Evolutionary conservation across 2,113 vertebrate species (phyloP).

Genomic region (Neomonachus schauinslandi): DNA sequence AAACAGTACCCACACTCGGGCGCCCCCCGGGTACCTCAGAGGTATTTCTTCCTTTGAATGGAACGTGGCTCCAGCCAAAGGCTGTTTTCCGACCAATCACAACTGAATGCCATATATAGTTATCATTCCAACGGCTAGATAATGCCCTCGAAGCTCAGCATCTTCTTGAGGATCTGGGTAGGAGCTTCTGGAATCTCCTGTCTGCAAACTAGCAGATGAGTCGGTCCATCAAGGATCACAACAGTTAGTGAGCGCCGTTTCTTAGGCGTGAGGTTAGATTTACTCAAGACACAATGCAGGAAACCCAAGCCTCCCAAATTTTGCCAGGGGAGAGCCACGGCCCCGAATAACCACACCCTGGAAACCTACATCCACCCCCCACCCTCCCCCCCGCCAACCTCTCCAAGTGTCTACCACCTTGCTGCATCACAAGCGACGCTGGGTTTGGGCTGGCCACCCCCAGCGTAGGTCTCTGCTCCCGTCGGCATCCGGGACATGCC

Average conservation of each 20-base stretch:
- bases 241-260: neutral
- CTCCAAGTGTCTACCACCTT: neutral
- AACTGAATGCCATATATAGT: neutral
- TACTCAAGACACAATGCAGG: neutral
- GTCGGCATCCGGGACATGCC: neutral
- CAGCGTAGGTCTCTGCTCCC: neutral
- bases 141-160: neutral
- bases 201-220: neutral
- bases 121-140: neutral
- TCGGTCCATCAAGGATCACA: neutral
- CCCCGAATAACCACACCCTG: neutral
- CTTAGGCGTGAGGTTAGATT: neutral
- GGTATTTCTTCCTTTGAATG: neutral
- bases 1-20: neutral
- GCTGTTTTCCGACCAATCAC: neutral
- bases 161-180: neutral
- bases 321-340: neutral
- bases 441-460: accelerated
- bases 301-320: neutral
- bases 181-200: neutral
- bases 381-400: neutral
- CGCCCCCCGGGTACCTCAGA: neutral
- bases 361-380: neutral
- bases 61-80: neutral
- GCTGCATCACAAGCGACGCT: neutral